Evolutionary conservation across 2,888 invertebrate species (phyloP), one percentile per base, ranked within the genome.

Genomic region (Thereva nobilitata): DNA sequence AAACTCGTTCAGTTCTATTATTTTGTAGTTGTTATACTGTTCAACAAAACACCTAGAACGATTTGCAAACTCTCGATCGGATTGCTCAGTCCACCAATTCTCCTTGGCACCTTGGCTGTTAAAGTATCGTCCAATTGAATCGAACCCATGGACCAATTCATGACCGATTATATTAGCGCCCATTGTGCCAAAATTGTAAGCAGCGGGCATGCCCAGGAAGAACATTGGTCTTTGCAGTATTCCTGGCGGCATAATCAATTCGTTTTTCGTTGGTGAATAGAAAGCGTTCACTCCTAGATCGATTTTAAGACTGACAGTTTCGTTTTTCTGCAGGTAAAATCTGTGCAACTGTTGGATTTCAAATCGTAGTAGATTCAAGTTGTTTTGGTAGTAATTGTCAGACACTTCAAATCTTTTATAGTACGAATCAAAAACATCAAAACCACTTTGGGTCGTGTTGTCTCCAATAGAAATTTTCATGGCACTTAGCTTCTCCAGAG

Each of bases 111-210:
- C 77, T 56, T 61, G 66, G 80, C 93, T 93, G 5, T 95, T 95
- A 69, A 91, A 85, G 74, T 93, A 92, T 65, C 93, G 86, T 61
- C 95, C 92, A 9, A 89, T 88, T 74, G 90, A 89, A 76, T 91
- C 91, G 74, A 92, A 92, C 4, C 91, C 91, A 76, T 93, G 93
- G 0, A 92, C 91, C 63, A 93, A 91, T 83, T 93, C 93, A 77
- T 93, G 93, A 0, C 92, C 92, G 72, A 92, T 91, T 4, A 92
- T 90, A 23, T 23, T 23, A 75, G 89, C 91, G 1, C 93, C 93
- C 65, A 93, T 92, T 2, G 90, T 90, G n/a, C 91, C 92, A 75
- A 91, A 93, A 80, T 92, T 92, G 88, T 92, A 89, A 79, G 92
- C 93, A 5, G 35, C 40, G 9, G 50, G 61, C 35, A 61, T 12